These are phyloP conservation scores for Entomyzon cyanotis DNA, from an alignment of 2,113 vertebrate genomes.

Conservation along the genomic window DNA sequence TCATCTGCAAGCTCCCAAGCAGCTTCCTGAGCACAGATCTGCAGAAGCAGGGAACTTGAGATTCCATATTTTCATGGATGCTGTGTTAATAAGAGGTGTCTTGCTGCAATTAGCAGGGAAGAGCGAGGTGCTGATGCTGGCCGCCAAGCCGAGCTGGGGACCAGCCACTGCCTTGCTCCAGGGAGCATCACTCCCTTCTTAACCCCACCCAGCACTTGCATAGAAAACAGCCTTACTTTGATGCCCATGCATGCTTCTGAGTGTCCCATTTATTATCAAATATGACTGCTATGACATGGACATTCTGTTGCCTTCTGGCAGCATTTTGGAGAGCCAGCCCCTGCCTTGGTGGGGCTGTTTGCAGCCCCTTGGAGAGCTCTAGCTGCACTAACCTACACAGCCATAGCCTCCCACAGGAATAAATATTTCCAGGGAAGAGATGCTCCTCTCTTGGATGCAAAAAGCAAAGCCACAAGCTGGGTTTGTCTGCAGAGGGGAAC, in stretches of 20 bases:
- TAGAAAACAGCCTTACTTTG: background rate
- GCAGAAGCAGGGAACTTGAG: background rate
- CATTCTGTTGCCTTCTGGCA: background rate
- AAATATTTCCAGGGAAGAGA: background rate
- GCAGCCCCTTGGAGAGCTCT: background rate
- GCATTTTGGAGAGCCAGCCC: background rate
- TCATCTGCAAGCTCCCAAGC: background rate
- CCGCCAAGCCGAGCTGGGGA: background rate
- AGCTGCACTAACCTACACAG: background rate
- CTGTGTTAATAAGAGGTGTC: background rate
- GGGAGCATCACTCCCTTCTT: background rate
- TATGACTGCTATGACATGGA: background rate
- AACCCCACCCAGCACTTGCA: background rate
- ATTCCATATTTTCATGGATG: background rate
- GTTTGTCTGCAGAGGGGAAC: background rate
- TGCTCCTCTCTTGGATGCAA: background rate
- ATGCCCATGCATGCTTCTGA: fast-evolving
- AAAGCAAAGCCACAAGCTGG: background rate
- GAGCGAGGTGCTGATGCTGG: fast-evolving
- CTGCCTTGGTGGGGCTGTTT: background rate
- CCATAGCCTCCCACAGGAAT: background rate
- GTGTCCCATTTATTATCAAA: background rate
- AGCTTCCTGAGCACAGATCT: background rate
- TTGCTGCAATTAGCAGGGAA: background rate
- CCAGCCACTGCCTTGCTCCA: background rate